These are phyloP conservation scores for Ricordea florida DNA, from an alignment of 92 coral and sea anemone species.

Conservation along the genomic window DNA sequence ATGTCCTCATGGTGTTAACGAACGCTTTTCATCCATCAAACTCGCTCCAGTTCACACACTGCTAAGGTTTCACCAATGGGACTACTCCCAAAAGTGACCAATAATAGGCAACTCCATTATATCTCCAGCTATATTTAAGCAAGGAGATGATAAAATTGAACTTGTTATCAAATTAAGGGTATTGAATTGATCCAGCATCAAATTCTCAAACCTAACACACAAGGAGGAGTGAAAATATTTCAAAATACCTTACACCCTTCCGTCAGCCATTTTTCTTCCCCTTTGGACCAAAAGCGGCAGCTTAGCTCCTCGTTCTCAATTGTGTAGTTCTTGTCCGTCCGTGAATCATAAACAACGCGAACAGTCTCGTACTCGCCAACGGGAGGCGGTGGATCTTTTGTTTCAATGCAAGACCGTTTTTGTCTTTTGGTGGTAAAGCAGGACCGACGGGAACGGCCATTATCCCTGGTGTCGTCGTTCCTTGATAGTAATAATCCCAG, in stretches of 20 bases:
- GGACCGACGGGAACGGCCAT: constrained; percentile 22
- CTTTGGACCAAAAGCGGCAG: constrained; percentile 54
- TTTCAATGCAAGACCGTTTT: constrained; percentile 46
- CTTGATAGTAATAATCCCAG: background rate
- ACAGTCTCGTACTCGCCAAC: background rate
- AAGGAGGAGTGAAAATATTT: background rate
- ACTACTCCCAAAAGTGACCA: too few species aligned
- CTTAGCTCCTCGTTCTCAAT: constrained; percentile 17
- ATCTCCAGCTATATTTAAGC: too few species aligned
- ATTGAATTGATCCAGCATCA: too few species aligned
- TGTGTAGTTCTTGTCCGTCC: constrained; percentile 45
- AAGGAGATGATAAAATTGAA: too few species aligned
- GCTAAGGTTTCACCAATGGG: too few species aligned
- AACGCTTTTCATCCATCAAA: too few species aligned
- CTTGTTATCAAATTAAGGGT: too few species aligned
- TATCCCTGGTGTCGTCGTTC: background rate
- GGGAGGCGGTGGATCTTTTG: constrained; percentile 41
- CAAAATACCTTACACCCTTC: constrained; percentile 38
- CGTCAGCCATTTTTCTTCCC: constrained; percentile 28
- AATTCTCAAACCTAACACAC: too few species aligned
- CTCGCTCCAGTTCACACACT: too few species aligned
- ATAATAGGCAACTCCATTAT: too few species aligned
- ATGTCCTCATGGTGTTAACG: too few species aligned
- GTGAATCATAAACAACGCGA: constrained; percentile 2
- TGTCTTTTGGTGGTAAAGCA: constrained; percentile 41